Base-by-base conservation (phyloP, 2,888 invertebrate species). In the Apodemia mormo region DNA sequence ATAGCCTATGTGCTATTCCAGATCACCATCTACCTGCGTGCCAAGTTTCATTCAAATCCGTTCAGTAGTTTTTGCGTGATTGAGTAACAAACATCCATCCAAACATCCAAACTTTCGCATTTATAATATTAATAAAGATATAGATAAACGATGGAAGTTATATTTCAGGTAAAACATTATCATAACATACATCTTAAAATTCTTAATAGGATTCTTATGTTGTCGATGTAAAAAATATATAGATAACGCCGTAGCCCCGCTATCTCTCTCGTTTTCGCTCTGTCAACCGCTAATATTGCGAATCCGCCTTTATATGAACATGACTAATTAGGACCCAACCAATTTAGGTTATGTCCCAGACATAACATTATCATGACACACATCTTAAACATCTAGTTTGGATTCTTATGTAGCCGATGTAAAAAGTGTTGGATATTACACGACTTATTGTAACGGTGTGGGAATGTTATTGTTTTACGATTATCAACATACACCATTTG, bases 361-460 rank as follows among this genome's bases (percentile, higher is more conserved):
- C 33, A 14, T 12, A 52, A 52, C 33, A 33, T 33, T 61, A 61
- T 61, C 61, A 7, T 61, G 61, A 61, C 61, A 61, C 7, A 61
- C 12, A 61, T 61, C 61, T 61, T 33, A 61, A 49, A 49, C 14
- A 33, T 61, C 61, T 61, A 61, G 61, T 61, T 61, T 61, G 33
- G 61, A 33, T 61, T 30, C 61, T 61, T 30, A 52, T 33, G 37
- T 61, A 61, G 61, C 33, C 33, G 33, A 12, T 10, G 58, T 58
- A 58, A 58, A 30, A 58, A 30, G 30, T 58, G 58, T 2, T 58
- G 30, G 58, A 58, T 58, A 58, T 58, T 29, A 58, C 58, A 30
- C 58, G 10, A 58, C 10, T 58, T 58, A 29, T 58, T 29, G 30
- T 29, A 30, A 58, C 58, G 10, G 9, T 58, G 58, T 58, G 30